Conservation (phyloP, 2,113 vertebrate genomes). For the Microtus ochrogaster region DNA sequence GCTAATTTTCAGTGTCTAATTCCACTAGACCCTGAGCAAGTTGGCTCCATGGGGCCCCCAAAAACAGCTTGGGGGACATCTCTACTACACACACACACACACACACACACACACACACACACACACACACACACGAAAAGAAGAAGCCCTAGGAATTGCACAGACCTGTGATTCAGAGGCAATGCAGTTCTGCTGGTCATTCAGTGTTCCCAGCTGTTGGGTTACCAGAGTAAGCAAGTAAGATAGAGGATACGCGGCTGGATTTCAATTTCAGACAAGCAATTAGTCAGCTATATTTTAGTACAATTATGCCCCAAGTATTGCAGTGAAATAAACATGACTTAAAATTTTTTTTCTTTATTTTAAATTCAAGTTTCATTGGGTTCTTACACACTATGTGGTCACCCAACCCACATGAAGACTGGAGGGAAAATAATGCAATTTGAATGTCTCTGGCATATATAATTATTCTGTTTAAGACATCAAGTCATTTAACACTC, state of each 20-base stretch:
- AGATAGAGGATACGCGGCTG: neutral
- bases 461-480: constrained; percentile 2
- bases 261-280: constrained; percentile 44
- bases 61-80: constrained; percentile 46
- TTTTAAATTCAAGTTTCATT: constrained; percentile 44
- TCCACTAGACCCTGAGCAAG: constrained; percentile 17
- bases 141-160: constrained; percentile 9
- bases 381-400: neutral
- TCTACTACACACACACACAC: neutral
- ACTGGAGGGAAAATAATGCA: neutral
- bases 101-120: neutral
- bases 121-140: neutral
- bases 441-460: constrained; percentile 27
- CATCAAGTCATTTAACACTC: neutral
- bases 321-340: neutral
- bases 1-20: constrained; percentile 46
- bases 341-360: neutral
- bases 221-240: constrained; percentile 32
- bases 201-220: neutral
- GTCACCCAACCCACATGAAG: neutral
- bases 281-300: neutral
- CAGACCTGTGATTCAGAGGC: constrained; percentile 26
- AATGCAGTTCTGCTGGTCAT: constrained; percentile 56
- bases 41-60: constrained; percentile 13
- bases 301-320: neutral